phyloP scores from a whole-genome alignment of 2,113 vertebrate species.

The Sceloporus tristichus region DNA sequence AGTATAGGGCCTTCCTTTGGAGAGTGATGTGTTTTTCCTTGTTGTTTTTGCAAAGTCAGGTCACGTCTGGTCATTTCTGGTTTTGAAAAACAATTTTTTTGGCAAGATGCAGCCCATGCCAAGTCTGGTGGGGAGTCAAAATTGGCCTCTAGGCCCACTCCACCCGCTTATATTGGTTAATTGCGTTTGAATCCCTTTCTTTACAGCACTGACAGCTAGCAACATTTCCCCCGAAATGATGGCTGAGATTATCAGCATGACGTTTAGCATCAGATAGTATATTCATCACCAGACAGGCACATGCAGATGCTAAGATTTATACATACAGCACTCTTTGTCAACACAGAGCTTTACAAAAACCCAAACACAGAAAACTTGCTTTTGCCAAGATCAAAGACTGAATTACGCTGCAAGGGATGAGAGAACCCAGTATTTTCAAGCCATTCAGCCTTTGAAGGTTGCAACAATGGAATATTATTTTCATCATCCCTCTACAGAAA shows the following conservation, averaged over 20 bases:
- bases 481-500: neutral
- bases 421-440: neutral
- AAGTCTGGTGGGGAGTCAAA: too few species aligned
- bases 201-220: neutral
- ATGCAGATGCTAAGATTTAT: neutral
- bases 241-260: neutral
- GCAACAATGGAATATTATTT: conserved; percentile 2
- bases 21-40: too few species aligned
- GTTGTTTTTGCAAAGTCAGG: too few species aligned
- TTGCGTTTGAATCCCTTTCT: neutral
- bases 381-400: conserved; percentile 18
- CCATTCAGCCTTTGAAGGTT: conserved; percentile 6
- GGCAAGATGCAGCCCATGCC: too few species aligned
- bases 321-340: neutral
- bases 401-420: neutral
- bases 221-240: neutral
- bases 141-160: too few species aligned
- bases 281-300: too few species aligned
- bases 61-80: too few species aligned
- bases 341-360: neutral
- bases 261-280: neutral
- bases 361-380: too few species aligned
- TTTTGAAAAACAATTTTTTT: too few species aligned
- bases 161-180: neutral
- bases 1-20: too few species aligned